Evolutionary conservation across 1,140 invertebrate genomes (phyloP), one percentile per base, ranked within the genome.

Genomic region (Temnothorax nylanderi): DNA sequence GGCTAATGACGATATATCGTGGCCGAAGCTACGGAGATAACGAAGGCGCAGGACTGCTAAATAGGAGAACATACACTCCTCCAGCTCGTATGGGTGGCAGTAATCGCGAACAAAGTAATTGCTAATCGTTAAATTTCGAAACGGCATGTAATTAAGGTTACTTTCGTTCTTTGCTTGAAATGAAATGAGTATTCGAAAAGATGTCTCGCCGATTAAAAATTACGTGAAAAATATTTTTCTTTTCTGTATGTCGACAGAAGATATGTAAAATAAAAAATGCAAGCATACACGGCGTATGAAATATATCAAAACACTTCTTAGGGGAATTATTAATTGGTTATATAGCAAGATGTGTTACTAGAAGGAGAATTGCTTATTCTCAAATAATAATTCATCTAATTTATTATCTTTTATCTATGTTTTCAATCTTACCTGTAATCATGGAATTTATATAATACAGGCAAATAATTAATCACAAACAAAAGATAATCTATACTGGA

Each of bases 1-100:
- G 47, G 47, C 75, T 87, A 86, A 69, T 86, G 62, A 86, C 71
- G 86, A 76, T 47, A 76, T 69, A 86, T 87, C 82, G 81, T 87
- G 85, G 62, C 7, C 58, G 21, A 26, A 65, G 62, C 13, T 18
- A 21, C 7, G n/a, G 49, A 86, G 34, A 84, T 86, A 88, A 86
- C 49, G 51, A 64, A 67, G 64, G 44, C 41, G 56, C 44, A 58
- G 60, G 60, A 26, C 5, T 67, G 41, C 65, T 72, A 54, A 74
- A 75, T 47, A 54, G 16, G 21, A 49, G 62, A 67, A 54, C n/a
- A 41, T 47, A 54, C 34, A 26, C 18, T 47, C 18, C 21, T 56
- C 26, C 64, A 18, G 26, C 18, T n/a, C 51, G 13, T 74, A 74
- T 5, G 41, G 51, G 13, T 44, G 10, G 49, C 26, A 41, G 51